A percentile compares a stretch with the other conserved stretches of the same genome.
phyloP scores from a whole-genome alignment of 1,140 invertebrate genomes.

The Heliothis virescens region DNA sequence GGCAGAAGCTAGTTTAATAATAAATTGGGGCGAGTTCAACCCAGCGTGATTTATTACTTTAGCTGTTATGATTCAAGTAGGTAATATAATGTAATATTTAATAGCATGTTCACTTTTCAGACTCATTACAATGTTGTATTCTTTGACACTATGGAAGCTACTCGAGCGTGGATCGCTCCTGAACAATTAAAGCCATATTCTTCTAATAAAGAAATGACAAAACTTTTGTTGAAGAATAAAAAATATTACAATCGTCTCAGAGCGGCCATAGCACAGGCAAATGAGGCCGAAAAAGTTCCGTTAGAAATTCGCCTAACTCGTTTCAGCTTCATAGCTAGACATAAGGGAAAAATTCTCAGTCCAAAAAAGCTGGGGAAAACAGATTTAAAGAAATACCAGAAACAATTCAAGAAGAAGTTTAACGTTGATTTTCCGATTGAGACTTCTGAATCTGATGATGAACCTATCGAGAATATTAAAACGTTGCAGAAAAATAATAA shows the following conservation, averaged over 20 bases:
- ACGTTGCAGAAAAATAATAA: neutral
- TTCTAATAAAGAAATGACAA: slow-evolving; percentile 63
- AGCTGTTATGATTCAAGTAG: slow-evolving; percentile 21
- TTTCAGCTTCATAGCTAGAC: slow-evolving; percentile 82
- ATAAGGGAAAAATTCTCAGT: slow-evolving; percentile 68
- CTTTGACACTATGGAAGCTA: slow-evolving; percentile 85
- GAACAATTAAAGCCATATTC: slow-evolving; percentile 78
- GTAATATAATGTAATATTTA: neutral
- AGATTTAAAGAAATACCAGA: slow-evolving; percentile 63
- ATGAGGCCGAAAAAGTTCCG: slow-evolving; percentile 73
- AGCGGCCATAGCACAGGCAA: slow-evolving; percentile 71
- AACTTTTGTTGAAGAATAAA: slow-evolving; percentile 55
- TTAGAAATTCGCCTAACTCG: slow-evolving; percentile 75
- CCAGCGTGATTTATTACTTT: no score
- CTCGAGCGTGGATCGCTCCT: slow-evolving; percentile 86
- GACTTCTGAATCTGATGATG: slow-evolving; percentile 62
- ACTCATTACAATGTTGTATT: slow-evolving; percentile 89
- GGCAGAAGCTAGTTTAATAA: no score
- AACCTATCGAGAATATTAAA: slow-evolving; percentile 51
- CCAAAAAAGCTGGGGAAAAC: slow-evolving; percentile 68
- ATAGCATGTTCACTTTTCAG: slow-evolving; percentile 75
- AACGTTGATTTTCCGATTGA: slow-evolving; percentile 70
- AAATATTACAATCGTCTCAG: slow-evolving; percentile 68
- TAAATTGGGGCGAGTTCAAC: no score
- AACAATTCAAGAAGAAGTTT: slow-evolving; percentile 68